Base-by-base conservation (phyloP, 1,140 invertebrate species). In the Trachymyrmex septentrionalis region DNA sequence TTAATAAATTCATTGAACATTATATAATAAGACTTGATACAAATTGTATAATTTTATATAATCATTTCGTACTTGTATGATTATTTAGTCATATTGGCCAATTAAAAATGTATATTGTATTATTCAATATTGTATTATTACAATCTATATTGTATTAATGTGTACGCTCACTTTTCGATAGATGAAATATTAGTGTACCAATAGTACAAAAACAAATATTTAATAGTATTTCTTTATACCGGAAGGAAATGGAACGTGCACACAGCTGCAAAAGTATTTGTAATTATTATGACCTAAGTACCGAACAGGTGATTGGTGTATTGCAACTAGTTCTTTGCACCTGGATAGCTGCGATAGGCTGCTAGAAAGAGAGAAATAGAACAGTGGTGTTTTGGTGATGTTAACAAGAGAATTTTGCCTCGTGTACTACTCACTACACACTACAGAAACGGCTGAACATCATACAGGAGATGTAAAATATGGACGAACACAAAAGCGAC, bases 351-450 rank as follows among this genome's bases (percentile, higher is more conserved):
- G 95, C 95, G 94, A 95, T 95, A 95, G 95, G 94, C 94, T 95
- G 94, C 94, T 95, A 95, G 94, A 95, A 95, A 95, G 94, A 95
- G 92, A 95, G 93, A 95, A 95, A 95, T 94, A 95, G 94, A 95
- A 95, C 93, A 95, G 94, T 95, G 94, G 95, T 95, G 94, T 94
- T 90, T 87, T 92, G 93, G 94, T 95, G 94, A 95, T 94, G 92
- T 94, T 94, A 94, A 95, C 94, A 94, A 94, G 93, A 95, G 93
- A 95, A 93, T 92, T 95, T 85, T 94, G 93, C 93, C 93, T 94
- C 91, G 93, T 94, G 92, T 93, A 93, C 94, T 95, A 95, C 94
- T 94, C 90, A 92, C 94, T 95, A 95, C 93, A 93, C 92, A 94
- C 93, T 95, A 95, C 94, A 89, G 90, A 93, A 91, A 94, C 92